Evolutionary conservation across 2,888 invertebrate genomes (phyloP), one percentile per base, ranked within the genome.

Genomic region (Aleiodes leptofemur): DNA sequence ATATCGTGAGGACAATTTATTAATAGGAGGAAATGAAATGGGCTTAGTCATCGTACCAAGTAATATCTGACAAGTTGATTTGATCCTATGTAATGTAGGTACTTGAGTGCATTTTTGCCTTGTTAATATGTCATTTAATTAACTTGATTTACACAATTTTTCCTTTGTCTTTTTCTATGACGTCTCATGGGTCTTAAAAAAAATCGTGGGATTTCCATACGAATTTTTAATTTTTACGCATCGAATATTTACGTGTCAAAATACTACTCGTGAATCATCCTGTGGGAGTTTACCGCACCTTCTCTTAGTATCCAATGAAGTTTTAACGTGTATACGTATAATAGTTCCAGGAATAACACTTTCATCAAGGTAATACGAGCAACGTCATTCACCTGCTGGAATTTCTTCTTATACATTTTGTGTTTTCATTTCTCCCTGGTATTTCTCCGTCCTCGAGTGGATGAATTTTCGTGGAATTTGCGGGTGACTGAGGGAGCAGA

Each of bases 41-140:
- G 80, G 82, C 84, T 85, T 85, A 85, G 85, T 85, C 85, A 85
- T 81, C 82, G 77, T 69, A 73, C 31, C 66, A 69, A 59, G 73
- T 55, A 74, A 64, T 64, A 38, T 43, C 43, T 43, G 48, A 64
- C 43, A 13, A 64, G 61, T 43, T 38, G 43, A 61, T 61, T 61
- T 14, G 43, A 61, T 38, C 38, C 38, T 38, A 38, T 38, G 43
- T 43, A n/a, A 61, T 61, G 38, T 43, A 16, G 8, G n/a, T 38
- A 38, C 14, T 61, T 14, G 8, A 43, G 43, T 61, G 61, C 38
- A 64, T 14, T 64, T 16, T n/a, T 16, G 16, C 13, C 8, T 16
- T 14, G 9, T 38, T 61, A 5, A 16, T 23, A 14, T 34, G 23
- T 59, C 13, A 16, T 16, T 48, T n/a, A n/a, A 38, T 11, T 13